Evolutionary conservation across 2,888 invertebrate species (phyloP), one percentile per base, ranked within the genome.

Genomic region (Melanargia galathea): DNA sequence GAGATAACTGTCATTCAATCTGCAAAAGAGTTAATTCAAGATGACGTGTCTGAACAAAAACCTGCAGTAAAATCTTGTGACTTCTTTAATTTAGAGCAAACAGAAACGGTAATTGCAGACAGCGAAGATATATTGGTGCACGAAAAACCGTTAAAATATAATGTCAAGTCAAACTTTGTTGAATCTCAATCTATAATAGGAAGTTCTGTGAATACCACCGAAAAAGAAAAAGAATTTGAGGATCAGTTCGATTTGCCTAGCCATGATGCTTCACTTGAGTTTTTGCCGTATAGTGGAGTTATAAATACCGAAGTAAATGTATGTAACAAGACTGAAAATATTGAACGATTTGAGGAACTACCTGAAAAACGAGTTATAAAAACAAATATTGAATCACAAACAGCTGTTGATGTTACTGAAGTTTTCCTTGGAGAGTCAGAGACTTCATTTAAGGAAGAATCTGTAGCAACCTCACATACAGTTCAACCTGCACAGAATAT

Each of bases 171-270:
- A 18, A 92, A 93, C 66, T 83, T 92, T 51, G 89, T 91, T 71
- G 88, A 93, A 75, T 90, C 90, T 46, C 91, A 94, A 78, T 89
- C 93, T 68, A 70, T 94, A 13, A 84, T 92, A 16, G 92, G 93
- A 6, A 93, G 92, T 52, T 90, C 90, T 65, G 84, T 93, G 40
- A 91, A 92, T 68, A 79, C 92, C 2, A 90, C 89, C 52, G 93
- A 94, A 66, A 92, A 91, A 73, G 95, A 94, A 83, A 85, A 82
- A 49, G 74, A 81, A 46, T 82, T 94, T 13, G 76, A 83, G 13
- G 82, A 81, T 16, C 76, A 73, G 62, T 67, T 64, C 60, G 38
- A 62, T 52, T 48, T 75, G 24, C 69, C 74, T 40, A 73, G 72
- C 51, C 73, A 78, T 57, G 84, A 84, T 60, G 84, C 82, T 35